Evolutionary conservation across 1,140 invertebrate species (phyloP).

Genomic region (Idris sp.): DNA sequence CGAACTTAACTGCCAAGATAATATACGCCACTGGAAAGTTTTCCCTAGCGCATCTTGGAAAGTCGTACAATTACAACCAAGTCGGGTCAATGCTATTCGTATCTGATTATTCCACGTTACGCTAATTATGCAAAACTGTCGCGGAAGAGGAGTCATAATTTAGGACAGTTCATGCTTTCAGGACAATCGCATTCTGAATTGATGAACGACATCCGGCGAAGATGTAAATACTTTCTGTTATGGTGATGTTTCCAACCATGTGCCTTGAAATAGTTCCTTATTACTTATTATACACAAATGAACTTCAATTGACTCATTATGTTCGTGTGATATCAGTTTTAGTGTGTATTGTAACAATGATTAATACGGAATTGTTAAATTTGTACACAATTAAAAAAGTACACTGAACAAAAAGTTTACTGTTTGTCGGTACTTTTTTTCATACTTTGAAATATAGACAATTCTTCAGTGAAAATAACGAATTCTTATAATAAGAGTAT

Average conservation of each 20-base stretch:
- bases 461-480: no score
- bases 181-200: constrained; percentile 27
- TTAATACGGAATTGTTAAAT: no score
- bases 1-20: constrained; percentile 39
- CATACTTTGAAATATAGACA: no score
- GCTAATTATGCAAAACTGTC: constrained; percentile 45
- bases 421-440: no score
- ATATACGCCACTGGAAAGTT: constrained; percentile 42
- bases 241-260: not conserved
- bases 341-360: no score
- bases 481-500: no score
- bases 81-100: constrained; percentile 29
- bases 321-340: no score
- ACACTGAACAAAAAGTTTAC: no score
- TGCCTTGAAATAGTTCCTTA: no score
- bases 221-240: not conserved
- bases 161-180: constrained; percentile 10
- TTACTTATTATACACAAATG: no score
- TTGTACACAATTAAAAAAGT: no score
- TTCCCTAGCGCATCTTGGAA: constrained; percentile 40
- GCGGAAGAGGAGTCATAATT: constrained; percentile 35
- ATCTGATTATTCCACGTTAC: constrained; percentile 37
- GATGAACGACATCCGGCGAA: constrained; percentile 8
- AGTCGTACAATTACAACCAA: constrained; percentile 36
- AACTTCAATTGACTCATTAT: no score